Percentiles rank a stretch among this genome's conserved stretches.
Evolutionary conservation across 1,140 invertebrate genomes (phyloP).

Genomic region (Megalopta genalis): DNA sequence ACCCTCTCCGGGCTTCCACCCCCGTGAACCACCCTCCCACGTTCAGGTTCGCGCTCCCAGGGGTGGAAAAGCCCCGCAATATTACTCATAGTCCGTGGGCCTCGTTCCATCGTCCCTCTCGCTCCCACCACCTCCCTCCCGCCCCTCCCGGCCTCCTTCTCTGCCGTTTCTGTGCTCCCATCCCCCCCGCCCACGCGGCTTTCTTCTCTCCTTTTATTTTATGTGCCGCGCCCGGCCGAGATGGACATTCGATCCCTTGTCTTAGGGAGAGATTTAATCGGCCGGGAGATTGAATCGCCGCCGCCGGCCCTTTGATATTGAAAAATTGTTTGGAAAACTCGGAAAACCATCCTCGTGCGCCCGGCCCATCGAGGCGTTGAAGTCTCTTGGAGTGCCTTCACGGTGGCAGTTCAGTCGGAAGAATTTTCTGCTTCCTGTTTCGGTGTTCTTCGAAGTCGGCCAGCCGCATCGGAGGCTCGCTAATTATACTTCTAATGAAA

Average conservation of each 20-base stretch:
- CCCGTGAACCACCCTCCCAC: conserved; percentile 59
- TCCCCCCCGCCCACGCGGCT: conserved; percentile 8
- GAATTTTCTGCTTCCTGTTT: too few species aligned
- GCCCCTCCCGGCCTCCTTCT: conserved; percentile 2
- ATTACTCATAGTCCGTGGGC: conserved; percentile 78
- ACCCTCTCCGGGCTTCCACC: conserved; percentile 52
- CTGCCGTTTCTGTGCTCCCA: background rate
- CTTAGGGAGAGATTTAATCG: background rate
- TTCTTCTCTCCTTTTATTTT: conserved; percentile 28
- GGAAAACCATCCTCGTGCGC: too few species aligned
- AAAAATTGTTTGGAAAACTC: background rate
- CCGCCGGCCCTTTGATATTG: background rate
- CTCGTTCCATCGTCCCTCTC: conserved; percentile 48
- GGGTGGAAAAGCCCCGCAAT: conserved; percentile 78
- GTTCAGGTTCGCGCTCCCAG: conserved; percentile 69
- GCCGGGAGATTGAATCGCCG: background rate
- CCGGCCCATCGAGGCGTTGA: too few species aligned
- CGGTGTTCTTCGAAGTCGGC: too few species aligned
- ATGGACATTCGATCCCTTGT: background rate
- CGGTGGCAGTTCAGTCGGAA: too few species aligned
- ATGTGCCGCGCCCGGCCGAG: background rate
- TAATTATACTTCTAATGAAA: background rate
- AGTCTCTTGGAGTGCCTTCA: too few species aligned
- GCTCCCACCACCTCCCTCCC: conserved; percentile 21
- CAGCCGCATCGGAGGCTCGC: too few species aligned